These are phyloP conservation scores for Enteromius treurensis DNA, from an alignment of 2,797 vertebrate species.

Conservation along the genomic window DNA sequence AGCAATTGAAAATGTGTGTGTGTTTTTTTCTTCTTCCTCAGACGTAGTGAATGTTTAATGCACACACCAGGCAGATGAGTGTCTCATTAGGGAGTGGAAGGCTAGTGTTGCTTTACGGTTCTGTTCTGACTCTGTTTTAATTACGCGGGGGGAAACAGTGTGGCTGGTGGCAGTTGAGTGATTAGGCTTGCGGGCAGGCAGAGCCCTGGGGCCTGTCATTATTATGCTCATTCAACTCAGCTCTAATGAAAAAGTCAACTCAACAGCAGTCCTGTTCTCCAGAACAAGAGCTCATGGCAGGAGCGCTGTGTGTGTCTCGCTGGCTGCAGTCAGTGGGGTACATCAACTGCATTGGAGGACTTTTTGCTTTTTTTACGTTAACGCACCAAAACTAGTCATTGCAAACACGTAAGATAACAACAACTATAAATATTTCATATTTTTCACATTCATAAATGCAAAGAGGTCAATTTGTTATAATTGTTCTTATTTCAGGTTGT, in stretches of 20 bases:
- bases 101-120: slow-evolving; percentile 79
- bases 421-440: neutral
- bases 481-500: neutral
- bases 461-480: neutral
- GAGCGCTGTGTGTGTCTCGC: slow-evolving; percentile 7
- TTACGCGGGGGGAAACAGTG: slow-evolving; percentile 75
- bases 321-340: neutral
- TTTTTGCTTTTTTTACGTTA: neutral
- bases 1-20: slow-evolving; percentile 39
- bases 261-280: slow-evolving; percentile 50
- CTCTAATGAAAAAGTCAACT: slow-evolving; percentile 74
- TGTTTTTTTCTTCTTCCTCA: slow-evolving; percentile 27
- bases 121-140: slow-evolving; percentile 86
- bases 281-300: slow-evolving; percentile 44
- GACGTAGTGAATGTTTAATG: slow-evolving; percentile 87
- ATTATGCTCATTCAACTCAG: slow-evolving; percentile 80
- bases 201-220: slow-evolving; percentile 81
- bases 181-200: slow-evolving; percentile 83
- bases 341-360: neutral
- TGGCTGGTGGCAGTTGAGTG: slow-evolving; percentile 78
- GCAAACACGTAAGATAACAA: neutral
- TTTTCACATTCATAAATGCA: neutral
- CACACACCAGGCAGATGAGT: slow-evolving; percentile 76
- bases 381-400: neutral
- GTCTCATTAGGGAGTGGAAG: slow-evolving; percentile 83